Conservation (phyloP, 2,113 vertebrate species). For the Crocuta crocuta region DNA sequence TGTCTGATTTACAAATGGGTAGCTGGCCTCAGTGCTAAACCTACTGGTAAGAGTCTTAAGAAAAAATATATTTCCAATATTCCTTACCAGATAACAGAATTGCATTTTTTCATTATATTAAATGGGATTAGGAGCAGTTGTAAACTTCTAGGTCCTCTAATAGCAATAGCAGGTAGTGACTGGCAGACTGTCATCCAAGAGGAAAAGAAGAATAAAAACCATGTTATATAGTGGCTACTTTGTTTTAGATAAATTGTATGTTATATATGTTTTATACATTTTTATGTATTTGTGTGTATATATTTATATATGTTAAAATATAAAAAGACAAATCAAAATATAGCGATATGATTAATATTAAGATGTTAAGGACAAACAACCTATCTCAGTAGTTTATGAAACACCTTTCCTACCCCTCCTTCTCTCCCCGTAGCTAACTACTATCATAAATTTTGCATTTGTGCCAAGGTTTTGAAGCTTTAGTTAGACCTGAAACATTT, state of each 20-base stretch:
- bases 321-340: background rate
- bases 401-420: background rate
- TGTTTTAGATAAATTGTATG: background rate
- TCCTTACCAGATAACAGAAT: constrained; percentile 23
- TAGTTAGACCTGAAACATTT: background rate
- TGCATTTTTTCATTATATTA: constrained; percentile 34
- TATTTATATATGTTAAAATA: background rate
- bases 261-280: background rate
- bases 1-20: constrained; percentile 23
- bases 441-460: constrained; percentile 14
- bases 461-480: constrained; percentile 16
- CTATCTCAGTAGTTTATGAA: constrained; percentile 36
- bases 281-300: background rate
- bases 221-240: background rate
- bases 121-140: background rate
- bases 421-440: background rate
- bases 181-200: background rate
- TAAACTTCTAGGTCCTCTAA: background rate
- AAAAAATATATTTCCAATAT: background rate
- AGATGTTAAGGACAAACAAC: background rate
- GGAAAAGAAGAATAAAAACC: background rate
- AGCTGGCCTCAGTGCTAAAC: background rate
- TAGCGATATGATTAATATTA: background rate
- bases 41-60: background rate
- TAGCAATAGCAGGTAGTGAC: background rate